Evolutionary conservation across 2,797 vertebrate genomes (phyloP), one percentile per base, ranked within the genome.

Genomic region (Perodicticus potto): DNA sequence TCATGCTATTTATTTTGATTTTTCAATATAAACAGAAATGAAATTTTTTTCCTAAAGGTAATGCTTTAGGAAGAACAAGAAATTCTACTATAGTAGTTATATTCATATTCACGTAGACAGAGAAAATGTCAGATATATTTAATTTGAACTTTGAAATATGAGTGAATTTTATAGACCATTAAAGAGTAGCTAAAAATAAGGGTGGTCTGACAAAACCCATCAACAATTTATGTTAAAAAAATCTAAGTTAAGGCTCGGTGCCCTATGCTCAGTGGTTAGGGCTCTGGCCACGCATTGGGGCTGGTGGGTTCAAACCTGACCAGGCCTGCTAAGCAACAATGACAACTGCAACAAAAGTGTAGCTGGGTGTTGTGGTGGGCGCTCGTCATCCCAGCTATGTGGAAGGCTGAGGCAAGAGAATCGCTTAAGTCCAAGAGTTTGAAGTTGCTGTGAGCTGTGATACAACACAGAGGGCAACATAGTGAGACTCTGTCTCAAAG

Each of bases 1-100:
- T 91, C 17, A 22, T 86, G 2, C 76, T 57, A 86, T 92, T 86
- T 57, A 2, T 49, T 86, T 34, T 59, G 93, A 90, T 85, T 86
- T 2, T 81, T 84, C 7, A 49, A 9, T 70, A 29, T 76, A 67
- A 85, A 63, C 73, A 53, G 43, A 10, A 57, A 7, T 65, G 57
- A 7, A 45, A 20, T 12, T 57, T 77, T 57, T 77, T 86, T 4
- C 27, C 72, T 61, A 5, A 55, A 57, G 1, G 45, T 83, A 72
- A 7, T 49, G 3, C 4, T 87, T 89, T 40, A 76, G 12, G 8
- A 89, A 88, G 17, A 81, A 59, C 5, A 61, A 57, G 23, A 95
- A 78, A 17, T 74, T 93, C 8, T 92, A 29, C 57, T 80, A 43
- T 1, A 73, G 23, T 63, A 69, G n/a, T 86, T 20, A 70, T 0